phyloP scores from a whole-genome alignment of 2,888 invertebrate genomes.

The Sepioteuthis lessoniana region DNA sequence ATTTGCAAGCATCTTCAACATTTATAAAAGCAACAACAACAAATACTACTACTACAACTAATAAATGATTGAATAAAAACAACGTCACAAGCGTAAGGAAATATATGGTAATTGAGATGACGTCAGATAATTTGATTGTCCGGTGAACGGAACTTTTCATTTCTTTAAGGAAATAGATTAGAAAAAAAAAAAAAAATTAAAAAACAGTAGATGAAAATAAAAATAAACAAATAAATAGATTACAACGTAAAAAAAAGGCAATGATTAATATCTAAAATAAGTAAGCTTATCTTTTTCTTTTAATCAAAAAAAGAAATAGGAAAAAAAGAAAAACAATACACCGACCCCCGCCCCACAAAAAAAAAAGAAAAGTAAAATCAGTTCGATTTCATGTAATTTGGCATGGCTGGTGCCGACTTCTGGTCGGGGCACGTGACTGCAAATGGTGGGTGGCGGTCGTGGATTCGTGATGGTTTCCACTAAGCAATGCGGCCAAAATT shows the following conservation, averaged over 20 bases:
- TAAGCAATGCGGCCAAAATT: neutral
- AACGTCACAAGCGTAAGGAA: neutral
- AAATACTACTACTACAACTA: neutral
- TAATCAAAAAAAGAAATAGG: neutral
- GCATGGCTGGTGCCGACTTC: constrained; percentile 9
- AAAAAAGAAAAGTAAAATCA: neutral
- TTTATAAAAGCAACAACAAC: too few species aligned
- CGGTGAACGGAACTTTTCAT: neutral
- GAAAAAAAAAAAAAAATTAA: neutral
- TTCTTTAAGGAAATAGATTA: neutral
- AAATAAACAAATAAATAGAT: neutral
- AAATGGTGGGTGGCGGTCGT: neutral
- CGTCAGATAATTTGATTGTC: constrained; percentile 10
- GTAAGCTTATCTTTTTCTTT: neutral
- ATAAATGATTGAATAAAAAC: neutral
- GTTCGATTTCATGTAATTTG: neutral
- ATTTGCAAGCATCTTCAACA: neutral
- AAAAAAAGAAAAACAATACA: too few species aligned
- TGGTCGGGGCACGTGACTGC: neutral
- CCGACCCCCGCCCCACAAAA: too few species aligned
- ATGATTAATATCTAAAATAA: neutral
- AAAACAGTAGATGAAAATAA: too few species aligned
- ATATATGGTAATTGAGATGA: neutral
- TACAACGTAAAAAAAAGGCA: neutral
- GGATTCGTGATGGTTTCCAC: neutral